Conservation (phyloP, 1,140 invertebrate genomes). For the Patella vulgata region DNA sequence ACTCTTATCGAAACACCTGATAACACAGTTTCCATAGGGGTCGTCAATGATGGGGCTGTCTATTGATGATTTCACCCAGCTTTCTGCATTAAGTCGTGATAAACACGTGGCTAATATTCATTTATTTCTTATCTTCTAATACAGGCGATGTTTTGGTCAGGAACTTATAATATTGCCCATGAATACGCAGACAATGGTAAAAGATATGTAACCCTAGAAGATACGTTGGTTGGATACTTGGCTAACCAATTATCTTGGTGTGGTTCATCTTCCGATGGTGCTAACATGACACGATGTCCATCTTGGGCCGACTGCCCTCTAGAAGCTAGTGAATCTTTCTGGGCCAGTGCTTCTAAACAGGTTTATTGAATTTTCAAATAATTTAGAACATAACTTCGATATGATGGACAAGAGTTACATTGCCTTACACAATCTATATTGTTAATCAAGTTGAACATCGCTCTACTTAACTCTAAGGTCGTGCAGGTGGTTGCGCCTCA, state of each 20-base stretch:
- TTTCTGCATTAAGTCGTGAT: too few species aligned
- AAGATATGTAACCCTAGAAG: slow-evolving; percentile 39
- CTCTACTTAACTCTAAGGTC: not conserved
- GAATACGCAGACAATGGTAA: slow-evolving; percentile 28
- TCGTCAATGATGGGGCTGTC: too few species aligned
- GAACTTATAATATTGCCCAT: slow-evolving; percentile 33
- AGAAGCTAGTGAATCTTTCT: slow-evolving; percentile 33
- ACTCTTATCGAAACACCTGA: too few species aligned
- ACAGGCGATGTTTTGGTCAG: slow-evolving; percentile 39
- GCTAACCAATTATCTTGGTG: slow-evolving; percentile 37
- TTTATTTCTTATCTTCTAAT: not conserved
- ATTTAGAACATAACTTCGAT: not conserved
- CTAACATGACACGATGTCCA: slow-evolving; percentile 30
- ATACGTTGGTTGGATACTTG: slow-evolving; percentile 41
- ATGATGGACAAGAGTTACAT: not conserved
- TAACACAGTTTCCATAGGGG: too few species aligned
- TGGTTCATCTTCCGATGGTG: slow-evolving; percentile 23
- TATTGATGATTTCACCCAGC: too few species aligned
- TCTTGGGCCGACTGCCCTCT: slow-evolving; percentile 22
- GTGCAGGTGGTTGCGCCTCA: not conserved
- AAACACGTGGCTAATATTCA: too few species aligned
- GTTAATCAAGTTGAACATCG: not conserved
- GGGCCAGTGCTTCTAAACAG: slow-evolving; percentile 30
- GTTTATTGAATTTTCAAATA: slow-evolving; percentile 4
- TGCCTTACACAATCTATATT: not conserved